These are phyloP conservation scores for Chionoecetes opilio DNA, from an alignment of 1,140 invertebrate genomes.

Conservation along the genomic window DNA sequence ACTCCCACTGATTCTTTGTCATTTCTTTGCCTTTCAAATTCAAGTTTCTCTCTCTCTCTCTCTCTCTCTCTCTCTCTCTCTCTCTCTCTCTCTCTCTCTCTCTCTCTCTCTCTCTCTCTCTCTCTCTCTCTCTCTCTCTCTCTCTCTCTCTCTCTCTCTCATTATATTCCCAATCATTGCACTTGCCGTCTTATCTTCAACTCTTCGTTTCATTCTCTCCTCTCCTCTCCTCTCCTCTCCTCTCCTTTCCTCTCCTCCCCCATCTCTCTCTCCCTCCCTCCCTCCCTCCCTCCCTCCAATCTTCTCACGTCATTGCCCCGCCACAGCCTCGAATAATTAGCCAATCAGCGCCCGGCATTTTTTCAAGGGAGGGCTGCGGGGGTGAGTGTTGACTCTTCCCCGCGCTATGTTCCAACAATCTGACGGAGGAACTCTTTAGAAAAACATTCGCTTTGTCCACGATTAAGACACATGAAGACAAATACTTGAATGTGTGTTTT, in stretches of 20 bases:
- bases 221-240: not conserved
- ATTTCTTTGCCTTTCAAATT: no score
- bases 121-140: no score
- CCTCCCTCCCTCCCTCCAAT: not conserved
- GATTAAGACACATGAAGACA: slow-evolving; percentile 71
- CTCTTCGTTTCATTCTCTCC: not conserved
- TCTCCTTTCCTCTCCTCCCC: not conserved
- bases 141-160: not conserved
- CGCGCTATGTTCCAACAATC: slow-evolving; percentile 47
- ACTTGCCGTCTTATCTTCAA: not conserved
- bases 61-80: slow-evolving; percentile 27
- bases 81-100: slow-evolving; percentile 23
- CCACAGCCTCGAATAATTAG: slow-evolving; percentile 60
- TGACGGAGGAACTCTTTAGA: slow-evolving; percentile 41
- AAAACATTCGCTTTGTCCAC: slow-evolving; percentile 61
- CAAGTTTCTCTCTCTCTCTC: not conserved
- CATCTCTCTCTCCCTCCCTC: not conserved
- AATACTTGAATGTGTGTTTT: slow-evolving; percentile 43
- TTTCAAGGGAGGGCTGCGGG: slow-evolving; percentile 4
- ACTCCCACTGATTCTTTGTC: not conserved
- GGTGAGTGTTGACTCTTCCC: slow-evolving; percentile 31
- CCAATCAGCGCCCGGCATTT: slow-evolving; percentile 64
- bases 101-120: not conserved
- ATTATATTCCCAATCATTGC: not conserved
- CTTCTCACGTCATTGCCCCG: not conserved